Base-by-base conservation (phyloP, 1,140 invertebrate species). In the Acromyrmex charruanus region DNA sequence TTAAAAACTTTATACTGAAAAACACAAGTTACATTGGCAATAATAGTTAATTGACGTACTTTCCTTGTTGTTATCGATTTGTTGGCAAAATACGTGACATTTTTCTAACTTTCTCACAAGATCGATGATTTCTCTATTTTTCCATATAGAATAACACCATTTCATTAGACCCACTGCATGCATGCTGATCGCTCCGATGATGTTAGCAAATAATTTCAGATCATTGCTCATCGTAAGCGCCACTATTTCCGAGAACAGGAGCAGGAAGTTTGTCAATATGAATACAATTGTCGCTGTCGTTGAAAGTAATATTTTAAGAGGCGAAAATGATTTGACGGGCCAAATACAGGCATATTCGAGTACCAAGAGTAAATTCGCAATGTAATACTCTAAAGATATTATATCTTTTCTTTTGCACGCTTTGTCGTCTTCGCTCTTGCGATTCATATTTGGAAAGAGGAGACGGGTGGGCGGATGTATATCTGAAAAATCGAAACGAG, bases 81-180 rank as follows among this genome's bases (percentile, higher is more conserved):
- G 85, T 74, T 86, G 63, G 55, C 84, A 87, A 25, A 90, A 58
- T 25, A 84, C 49, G 53, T 93, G 89, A 63, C 91, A 93, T 16
- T 69, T 72, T 65, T 89, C 53, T 28, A 93, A 85, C 18, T 55
- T 88, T 51, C n/a, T 55, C 14, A 90, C 55, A 2, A 93, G 31
- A 31, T 85, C 25, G 4, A 86, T 55, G 5, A 93, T 77, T 3
- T 79, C 35, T 9, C 39, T 61, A 16, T 61, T 49, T 31, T 77
- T 87, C 25, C 44, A 63, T 71, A 91, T 87, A 28, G 77, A 89
- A 68, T 88, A 91, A 21, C 77, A 81, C 90, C 91, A 93, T 79
- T 93, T 93, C 14, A 90, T 16, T 10, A 90, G 68, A 6, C 90
- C 90, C 14, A 59, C 58, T 1, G 39, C 28, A 6, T 91, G 90